phyloP scores from a whole-genome alignment of 2,888 invertebrate species.

The Ectropis crepuscularia region DNA sequence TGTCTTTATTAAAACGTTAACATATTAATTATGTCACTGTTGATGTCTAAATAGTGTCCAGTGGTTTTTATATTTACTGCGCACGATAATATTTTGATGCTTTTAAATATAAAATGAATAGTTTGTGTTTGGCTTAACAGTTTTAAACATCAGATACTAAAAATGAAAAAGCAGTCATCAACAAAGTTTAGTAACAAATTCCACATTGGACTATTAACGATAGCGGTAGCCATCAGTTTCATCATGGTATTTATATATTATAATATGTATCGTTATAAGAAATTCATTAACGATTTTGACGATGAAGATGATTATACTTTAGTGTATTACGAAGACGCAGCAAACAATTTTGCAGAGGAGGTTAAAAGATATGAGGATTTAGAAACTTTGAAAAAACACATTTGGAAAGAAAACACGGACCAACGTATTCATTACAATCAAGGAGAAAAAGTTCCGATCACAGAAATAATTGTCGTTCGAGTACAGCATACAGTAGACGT shows the following conservation, averaged over 20 bases:
- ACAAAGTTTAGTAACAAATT: not conserved
- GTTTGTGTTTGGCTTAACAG: too few species aligned
- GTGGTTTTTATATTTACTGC: too few species aligned
- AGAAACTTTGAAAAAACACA: constrained; percentile 41
- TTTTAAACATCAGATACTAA: not conserved
- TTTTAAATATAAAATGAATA: too few species aligned
- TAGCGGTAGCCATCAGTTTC: constrained; percentile 10
- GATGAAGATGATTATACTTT: constrained; percentile 35
- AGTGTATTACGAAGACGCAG: constrained; percentile 31
- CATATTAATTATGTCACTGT: too few species aligned
- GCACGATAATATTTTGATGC: too few species aligned
- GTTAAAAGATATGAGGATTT: constrained; percentile 31
- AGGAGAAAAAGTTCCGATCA: constrained; percentile 27
- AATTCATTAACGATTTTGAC: constrained; percentile 29
- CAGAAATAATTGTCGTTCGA: constrained; percentile 54
- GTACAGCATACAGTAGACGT: constrained; percentile 49
- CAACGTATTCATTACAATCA: constrained; percentile 47
- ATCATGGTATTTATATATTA: constrained; percentile 31
- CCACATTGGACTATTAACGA: constrained; percentile 16
- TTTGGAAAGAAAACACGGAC: constrained; percentile 47
- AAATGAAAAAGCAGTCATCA: constrained; percentile 12
- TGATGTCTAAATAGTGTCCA: too few species aligned
- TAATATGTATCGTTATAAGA: constrained; percentile 34
- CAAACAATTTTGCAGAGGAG: constrained; percentile 27
- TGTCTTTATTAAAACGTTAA: too few species aligned